These are phyloP conservation scores for Nebria brevicollis DNA, from an alignment of 2,888 invertebrate genomes.

Conservation along the genomic window DNA sequence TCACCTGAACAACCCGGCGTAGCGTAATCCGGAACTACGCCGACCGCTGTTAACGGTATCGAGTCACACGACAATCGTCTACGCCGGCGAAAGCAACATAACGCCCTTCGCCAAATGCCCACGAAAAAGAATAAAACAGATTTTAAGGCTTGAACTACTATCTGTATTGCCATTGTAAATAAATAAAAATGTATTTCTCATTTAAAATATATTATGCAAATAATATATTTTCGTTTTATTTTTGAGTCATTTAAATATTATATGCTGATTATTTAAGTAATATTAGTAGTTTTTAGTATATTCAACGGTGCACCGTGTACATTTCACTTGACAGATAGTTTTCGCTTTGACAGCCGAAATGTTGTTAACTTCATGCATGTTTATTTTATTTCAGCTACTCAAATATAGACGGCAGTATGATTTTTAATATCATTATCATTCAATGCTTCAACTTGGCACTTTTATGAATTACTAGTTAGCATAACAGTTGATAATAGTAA, in stretches of 20 bases:
- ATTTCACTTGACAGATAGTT: neutral
- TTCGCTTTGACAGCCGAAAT: neutral
- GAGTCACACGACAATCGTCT: slow-evolving; percentile 66
- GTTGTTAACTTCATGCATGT: neutral
- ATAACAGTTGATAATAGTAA: no score
- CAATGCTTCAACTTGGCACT: no score
- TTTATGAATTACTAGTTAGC: no score
- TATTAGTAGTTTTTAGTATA: neutral
- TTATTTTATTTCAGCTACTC: neutral
- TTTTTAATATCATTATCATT: neutral
- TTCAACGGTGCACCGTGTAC: neutral
- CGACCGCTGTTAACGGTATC: slow-evolving; percentile 68
- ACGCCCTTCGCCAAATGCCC: slow-evolving; percentile 67
- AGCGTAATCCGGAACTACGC: slow-evolving; percentile 63
- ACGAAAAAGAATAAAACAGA: slow-evolving; percentile 67
- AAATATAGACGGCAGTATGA: neutral
- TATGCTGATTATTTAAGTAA: neutral
- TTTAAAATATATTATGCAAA: neutral
- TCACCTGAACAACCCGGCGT: slow-evolving; percentile 13
- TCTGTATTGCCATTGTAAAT: slow-evolving; percentile 62
- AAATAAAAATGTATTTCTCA: neutral
- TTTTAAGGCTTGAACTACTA: slow-evolving; percentile 66
- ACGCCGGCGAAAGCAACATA: slow-evolving; percentile 70
- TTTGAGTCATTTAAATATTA: neutral
- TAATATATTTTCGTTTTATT: neutral